These are phyloP conservation scores for Ypsolopha sequella DNA, from an alignment of 2,888 invertebrate species.

Conservation along the genomic window DNA sequence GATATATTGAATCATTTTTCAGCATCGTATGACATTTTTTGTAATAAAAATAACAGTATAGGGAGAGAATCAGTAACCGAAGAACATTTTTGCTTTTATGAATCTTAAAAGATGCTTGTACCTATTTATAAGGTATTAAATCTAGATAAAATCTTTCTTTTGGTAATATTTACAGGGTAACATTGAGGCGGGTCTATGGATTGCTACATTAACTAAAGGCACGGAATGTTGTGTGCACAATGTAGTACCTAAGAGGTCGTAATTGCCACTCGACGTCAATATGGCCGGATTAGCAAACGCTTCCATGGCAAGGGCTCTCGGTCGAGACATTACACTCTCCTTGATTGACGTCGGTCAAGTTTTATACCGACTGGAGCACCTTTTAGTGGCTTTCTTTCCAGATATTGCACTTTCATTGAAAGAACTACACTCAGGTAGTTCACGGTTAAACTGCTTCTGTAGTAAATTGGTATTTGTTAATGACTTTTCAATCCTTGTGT, in stretches of 20 bases:
- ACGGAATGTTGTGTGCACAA: not conserved
- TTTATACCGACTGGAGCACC: not conserved
- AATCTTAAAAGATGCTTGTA: too few species aligned
- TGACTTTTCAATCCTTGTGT: not conserved
- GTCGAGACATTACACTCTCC: not conserved
- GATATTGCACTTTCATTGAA: not conserved
- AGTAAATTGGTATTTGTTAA: not conserved
- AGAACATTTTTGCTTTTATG: too few species aligned
- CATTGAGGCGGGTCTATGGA: too few species aligned
- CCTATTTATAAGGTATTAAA: too few species aligned
- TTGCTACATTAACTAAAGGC: constrained; percentile 5
- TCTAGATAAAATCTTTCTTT: too few species aligned
- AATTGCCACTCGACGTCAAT: constrained; percentile 4
- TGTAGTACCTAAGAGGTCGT: not conserved
- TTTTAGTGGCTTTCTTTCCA: not conserved
- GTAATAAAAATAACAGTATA: too few species aligned
- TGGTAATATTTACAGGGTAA: too few species aligned
- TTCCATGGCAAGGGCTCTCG: not conserved
- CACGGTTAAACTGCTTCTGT: not conserved
- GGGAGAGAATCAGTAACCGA: too few species aligned
- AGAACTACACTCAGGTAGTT: not conserved
- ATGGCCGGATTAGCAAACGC: not conserved
- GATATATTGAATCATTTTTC: constrained; percentile 6
- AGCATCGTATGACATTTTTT: not conserved
- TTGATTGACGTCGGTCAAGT: not conserved